These are phyloP conservation scores for Danio tinwini DNA, from an alignment of 2,797 vertebrate genomes.

Conservation along the genomic window DNA sequence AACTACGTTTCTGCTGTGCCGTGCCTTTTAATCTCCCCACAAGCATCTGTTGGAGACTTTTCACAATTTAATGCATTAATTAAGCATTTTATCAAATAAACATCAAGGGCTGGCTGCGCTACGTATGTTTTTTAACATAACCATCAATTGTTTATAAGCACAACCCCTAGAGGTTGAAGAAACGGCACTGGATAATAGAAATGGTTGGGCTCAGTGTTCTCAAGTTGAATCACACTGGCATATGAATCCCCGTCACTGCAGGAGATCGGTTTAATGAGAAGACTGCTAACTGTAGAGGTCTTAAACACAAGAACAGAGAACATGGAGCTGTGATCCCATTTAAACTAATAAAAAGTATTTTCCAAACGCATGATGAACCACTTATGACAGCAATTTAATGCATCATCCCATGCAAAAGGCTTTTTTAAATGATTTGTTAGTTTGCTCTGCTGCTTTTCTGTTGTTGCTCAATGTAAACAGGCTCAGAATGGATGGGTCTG, in stretches of 20 bases:
- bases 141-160: conserved; percentile 20
- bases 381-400: background rate
- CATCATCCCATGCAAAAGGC: background rate
- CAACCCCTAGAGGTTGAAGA: background rate
- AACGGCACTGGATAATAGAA: conserved; percentile 2
- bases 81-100: conserved; percentile 23
- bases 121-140: background rate
- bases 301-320: conserved; percentile 21
- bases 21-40: conserved; percentile 18
- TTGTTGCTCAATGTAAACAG: background rate
- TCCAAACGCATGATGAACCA: background rate
- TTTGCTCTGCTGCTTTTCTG: background rate
- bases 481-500: background rate
- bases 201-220: conserved; percentile 28
- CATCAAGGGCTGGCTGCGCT: background rate
- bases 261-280: conserved; percentile 43
- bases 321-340: conserved; percentile 5
- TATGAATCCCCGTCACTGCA: conserved; percentile 32
- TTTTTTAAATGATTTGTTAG: background rate
- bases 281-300: conserved; percentile 33
- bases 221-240: background rate
- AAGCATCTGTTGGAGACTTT: conserved; percentile 10
- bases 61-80: conserved; percentile 1
- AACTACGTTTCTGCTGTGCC: background rate
- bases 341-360: background rate